Base-by-base conservation (phyloP, 2,797 vertebrate genomes). In the Luscinia luscinia region DNA sequence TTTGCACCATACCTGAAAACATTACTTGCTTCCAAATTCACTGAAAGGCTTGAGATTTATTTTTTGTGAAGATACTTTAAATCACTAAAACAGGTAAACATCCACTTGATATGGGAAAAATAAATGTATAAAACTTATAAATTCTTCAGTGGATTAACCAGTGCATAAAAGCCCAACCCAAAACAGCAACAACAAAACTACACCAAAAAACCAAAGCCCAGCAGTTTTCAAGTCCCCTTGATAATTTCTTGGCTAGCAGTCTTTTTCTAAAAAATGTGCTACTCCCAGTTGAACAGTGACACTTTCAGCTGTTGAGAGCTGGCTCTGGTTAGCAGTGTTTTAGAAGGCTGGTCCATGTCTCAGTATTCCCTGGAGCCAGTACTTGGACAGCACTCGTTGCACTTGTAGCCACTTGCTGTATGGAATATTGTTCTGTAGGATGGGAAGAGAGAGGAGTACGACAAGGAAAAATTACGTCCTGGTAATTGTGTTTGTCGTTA, bases 341-440 rank as follows among this genome's bases (percentile, higher is more conserved):
- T 22, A 7, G 30, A 67, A 74, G 43, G 48, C 75, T 48, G 72
- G 22, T 67, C 2, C 1, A 1, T 74, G 32, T 55, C 49, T 87
- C 68, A 27, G 38, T 30, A 11, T 45, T 73, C 59, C 68, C 74
- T 61, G 54, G 85, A 90, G 70, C 63, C 40, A 46, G 70, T 43
- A 32, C 91, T 84, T 64, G 32, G 22, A 14, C 90, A 88, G 16
- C 74, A 52, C 49, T 91, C 54, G 1, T 32, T 68, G 5, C 48
- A 45, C 84, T 58, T 41, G 19, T 93, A 94, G 85, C 82, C 84
- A 92, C 97, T 97, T 97, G 97, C 96, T 97, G 96, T 97, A 97
- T 97, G 97, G 97, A 97, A 97, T 97, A 75, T 95, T 97, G 96
- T 96, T 95, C 91, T 95, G 94, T 97, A 96, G 96, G 95, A 96